A percentile compares a stretch with the other conserved stretches of the same genome.
These are phyloP conservation scores for Mythimna lalbum DNA, from an alignment of 2,888 invertebrate genomes.

Conservation along the genomic window DNA sequence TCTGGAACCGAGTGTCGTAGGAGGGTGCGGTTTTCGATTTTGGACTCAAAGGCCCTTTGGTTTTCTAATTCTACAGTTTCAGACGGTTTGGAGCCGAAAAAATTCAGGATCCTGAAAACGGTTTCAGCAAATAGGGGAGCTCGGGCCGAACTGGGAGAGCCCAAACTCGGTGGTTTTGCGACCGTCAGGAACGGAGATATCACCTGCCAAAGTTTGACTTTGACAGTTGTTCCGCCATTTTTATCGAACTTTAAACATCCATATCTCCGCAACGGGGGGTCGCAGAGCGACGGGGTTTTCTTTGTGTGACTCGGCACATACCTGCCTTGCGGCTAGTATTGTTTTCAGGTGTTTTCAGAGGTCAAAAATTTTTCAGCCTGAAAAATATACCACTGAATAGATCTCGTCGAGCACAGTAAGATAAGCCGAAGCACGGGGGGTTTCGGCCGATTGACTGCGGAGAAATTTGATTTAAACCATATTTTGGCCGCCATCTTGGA, in stretches of 20 bases:
- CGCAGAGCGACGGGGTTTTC: neutral
- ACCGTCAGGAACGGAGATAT: neutral
- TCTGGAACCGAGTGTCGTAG: too few relatives aligned
- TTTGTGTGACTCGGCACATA: neutral
- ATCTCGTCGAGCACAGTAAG: neutral
- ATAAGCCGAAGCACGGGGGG: neutral
- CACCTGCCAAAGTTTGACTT: neutral
- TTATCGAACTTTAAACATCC: neutral
- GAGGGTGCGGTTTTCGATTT: too few relatives aligned
- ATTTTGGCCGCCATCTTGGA: neutral
- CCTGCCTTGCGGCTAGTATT: rapidly evolving
- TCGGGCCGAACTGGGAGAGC: neutral
- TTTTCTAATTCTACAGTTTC: too few relatives aligned
- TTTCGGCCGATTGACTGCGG: neutral
- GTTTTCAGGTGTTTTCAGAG: neutral
- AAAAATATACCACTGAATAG: neutral
- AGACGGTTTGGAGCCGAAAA: too few relatives aligned
- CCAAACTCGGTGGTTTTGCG: neutral
- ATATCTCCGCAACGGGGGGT: neutral
- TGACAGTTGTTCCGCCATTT: neutral
- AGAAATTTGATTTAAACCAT: neutral
- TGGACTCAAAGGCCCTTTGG: too few relatives aligned
- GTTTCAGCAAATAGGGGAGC: neutral
- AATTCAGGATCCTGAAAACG: neutral
- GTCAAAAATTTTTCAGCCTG: neutral